Conservation (phyloP, 2,797 vertebrate species). For the Cichlasoma orientale region DNA sequence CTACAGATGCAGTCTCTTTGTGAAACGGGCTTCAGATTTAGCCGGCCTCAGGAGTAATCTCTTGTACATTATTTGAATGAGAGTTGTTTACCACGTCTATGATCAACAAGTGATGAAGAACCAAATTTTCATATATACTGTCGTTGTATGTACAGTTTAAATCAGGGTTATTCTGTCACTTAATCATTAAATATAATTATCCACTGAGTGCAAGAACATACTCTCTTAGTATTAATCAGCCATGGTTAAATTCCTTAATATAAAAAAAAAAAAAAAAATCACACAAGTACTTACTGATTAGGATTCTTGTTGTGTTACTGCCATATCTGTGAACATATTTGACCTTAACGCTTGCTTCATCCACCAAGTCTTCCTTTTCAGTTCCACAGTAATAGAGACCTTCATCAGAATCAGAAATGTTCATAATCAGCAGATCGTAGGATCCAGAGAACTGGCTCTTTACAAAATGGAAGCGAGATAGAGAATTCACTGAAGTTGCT, state of each 20-base stretch:
- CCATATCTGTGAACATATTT: not conserved
- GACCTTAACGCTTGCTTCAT: not conserved
- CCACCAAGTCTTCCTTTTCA: not conserved
- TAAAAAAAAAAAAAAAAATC: not conserved
- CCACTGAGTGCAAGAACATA: not conserved
- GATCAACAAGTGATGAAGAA: not conserved
- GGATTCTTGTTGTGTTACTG: constrained; percentile 20
- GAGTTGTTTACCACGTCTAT: not conserved
- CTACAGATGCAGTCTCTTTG: not conserved
- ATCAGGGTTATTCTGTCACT: not conserved
- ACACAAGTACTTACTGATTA: constrained; percentile 26
- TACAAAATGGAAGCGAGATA: constrained; percentile 11
- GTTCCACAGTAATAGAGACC: constrained; percentile 59
- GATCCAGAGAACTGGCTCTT: not conserved
- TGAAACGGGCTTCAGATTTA: not conserved
- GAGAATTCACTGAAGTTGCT: not conserved
- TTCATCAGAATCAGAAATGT: constrained; percentile 30
- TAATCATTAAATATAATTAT: not conserved
- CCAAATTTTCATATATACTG: not conserved
- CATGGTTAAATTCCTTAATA: too few relatives aligned
- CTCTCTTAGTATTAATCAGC: not conserved
- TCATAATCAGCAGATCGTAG: constrained; percentile 38
- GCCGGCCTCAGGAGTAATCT: not conserved
- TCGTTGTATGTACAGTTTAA: too few relatives aligned
- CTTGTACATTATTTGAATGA: not conserved